These are phyloP conservation scores for Aculops lycopersici DNA, from an alignment of 1,140 invertebrate genomes.

Conservation along the genomic window DNA sequence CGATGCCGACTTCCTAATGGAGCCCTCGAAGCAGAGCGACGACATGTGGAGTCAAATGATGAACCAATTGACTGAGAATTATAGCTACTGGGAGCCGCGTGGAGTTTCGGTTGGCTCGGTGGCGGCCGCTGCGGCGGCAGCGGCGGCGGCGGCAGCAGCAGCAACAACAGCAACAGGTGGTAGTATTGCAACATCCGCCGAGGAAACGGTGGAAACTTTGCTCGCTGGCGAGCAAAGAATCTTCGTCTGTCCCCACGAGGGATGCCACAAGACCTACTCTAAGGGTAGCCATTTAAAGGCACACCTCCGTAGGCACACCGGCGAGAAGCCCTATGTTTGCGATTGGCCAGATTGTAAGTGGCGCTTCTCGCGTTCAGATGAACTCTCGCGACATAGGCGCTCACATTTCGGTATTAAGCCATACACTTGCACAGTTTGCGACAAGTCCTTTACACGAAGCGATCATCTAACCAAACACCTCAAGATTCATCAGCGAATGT, in stretches of 20 bases:
- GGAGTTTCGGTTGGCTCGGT: too few relatives aligned
- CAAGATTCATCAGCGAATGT: constrained; percentile 29
- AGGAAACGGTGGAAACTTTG: too few relatives aligned
- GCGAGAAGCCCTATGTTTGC: constrained; percentile 35
- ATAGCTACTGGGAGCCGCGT: too few relatives aligned
- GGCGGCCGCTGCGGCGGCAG: too few relatives aligned
- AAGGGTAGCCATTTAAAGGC: constrained; percentile 79
- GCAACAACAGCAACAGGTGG: too few relatives aligned
- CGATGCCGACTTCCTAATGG: too few relatives aligned
- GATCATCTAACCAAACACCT: constrained; percentile 64
- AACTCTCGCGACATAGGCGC: constrained; percentile 43
- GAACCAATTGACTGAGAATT: too few relatives aligned
- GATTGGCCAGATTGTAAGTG: constrained; percentile 68
- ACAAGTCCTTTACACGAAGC: constrained; percentile 51
- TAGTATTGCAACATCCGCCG: too few relatives aligned
- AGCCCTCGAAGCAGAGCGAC: too few relatives aligned
- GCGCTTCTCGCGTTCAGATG: constrained; percentile 58
- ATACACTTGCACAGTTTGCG: constrained; percentile 45
- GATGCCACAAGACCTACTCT: constrained; percentile 36
- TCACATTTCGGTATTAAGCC: constrained; percentile 55
- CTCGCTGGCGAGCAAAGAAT: too few relatives aligned
- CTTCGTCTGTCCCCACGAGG: constrained; percentile 27
- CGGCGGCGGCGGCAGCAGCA: too few relatives aligned
- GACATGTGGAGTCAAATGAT: too few relatives aligned
- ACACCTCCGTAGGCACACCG: constrained; percentile 54